phyloP scores from a whole-genome alignment of 2,797 vertebrate genomes.

The Enteromius argenteus region DNA sequence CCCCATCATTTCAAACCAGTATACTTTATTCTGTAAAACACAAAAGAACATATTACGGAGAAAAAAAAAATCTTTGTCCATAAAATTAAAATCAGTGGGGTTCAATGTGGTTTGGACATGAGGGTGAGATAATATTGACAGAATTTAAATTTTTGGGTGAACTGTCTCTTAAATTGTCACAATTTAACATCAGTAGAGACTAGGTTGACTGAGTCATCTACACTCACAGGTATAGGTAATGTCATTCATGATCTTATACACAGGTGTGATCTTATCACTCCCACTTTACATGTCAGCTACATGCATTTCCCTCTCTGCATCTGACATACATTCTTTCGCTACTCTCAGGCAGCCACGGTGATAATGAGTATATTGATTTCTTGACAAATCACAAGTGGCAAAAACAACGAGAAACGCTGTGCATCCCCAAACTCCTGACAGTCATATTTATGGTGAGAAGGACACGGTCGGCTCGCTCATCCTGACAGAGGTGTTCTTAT shows the following conservation, averaged over 20 bases:
- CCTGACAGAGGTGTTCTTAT: conserved; percentile 32
- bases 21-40: not conserved
- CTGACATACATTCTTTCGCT: conserved; percentile 24
- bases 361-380: conserved; percentile 45
- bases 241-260: conserved; percentile 16
- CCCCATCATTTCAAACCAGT: not conserved
- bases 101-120: not conserved
- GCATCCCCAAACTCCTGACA: conserved; percentile 27
- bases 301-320: conserved; percentile 5
- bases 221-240: not conserved
- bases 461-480: conserved; percentile 14
- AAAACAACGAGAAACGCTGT: conserved; percentile 28
- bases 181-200: conserved; percentile 9
- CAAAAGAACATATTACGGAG: not conserved
- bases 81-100: not conserved
- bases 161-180: not conserved
- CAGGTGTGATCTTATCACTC: conserved; percentile 24
- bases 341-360: conserved; percentile 14
- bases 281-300: not conserved
- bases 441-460: conserved; percentile 45
- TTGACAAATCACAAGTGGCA: conserved; percentile 35
- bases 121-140: not conserved
- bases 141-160: not conserved
- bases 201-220: conserved; percentile 4
- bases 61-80: not conserved